A percentile compares a stretch with the other conserved stretches of the same genome.
Conservation (phyloP, 2,888 invertebrate genomes). For the Pecten maximus region DNA sequence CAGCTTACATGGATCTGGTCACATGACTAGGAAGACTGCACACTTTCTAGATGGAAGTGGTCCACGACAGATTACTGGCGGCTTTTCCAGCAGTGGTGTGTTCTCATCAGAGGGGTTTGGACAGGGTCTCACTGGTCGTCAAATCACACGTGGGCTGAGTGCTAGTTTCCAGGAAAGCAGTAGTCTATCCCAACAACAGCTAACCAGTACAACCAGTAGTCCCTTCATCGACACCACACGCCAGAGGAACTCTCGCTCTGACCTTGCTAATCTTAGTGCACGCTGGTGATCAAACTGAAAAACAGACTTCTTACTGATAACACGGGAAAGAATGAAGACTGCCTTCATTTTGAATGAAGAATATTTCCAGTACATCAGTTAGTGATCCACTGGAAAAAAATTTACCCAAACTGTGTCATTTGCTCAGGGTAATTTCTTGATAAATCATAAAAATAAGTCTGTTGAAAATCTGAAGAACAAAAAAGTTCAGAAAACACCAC, state of each 20-base stretch:
- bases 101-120: neutral
- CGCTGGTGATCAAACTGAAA: slow-evolving; percentile 52
- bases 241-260: slow-evolving; percentile 62
- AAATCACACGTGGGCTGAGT: slow-evolving; percentile 10
- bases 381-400: neutral
- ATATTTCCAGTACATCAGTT: neutral
- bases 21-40: neutral
- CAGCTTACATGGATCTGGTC: neutral
- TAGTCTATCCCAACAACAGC: neutral
- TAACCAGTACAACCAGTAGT: slow-evolving; percentile 36
- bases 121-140: neutral
- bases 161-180: neutral
- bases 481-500: too few relatives aligned
- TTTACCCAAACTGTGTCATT: neutral
- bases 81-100: slow-evolving; percentile 1
- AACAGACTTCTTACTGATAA: neutral
- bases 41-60: neutral
- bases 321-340: neutral
- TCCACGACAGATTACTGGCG: neutral
- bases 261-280: slow-evolving; percentile 72
- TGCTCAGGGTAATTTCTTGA: neutral
- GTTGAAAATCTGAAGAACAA: neutral
- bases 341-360: neutral
- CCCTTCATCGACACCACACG: slow-evolving; percentile 56
- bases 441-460: neutral